Evolutionary conservation across 30 jellyfish, hydroid and myxozoan species (phyloP).

Genomic region (Hydra vulgaris): DNA sequence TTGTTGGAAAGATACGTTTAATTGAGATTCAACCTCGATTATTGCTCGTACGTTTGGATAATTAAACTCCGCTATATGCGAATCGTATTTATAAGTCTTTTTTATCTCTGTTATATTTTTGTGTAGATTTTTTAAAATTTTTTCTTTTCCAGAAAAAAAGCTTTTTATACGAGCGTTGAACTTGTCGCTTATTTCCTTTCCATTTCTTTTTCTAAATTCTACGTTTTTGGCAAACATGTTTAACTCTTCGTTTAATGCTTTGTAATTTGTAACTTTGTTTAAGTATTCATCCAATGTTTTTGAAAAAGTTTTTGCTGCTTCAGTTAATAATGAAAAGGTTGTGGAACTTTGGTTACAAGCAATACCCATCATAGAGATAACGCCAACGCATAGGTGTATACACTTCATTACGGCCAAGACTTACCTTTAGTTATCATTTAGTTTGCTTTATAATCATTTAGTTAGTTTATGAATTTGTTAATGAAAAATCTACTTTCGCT

Average conservation of each 20-base stretch:
- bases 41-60: constrained; percentile 34
- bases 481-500: too few species aligned
- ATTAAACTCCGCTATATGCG: constrained; percentile 18
- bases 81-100: not conserved
- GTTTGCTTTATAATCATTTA: too few species aligned
- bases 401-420: too few species aligned
- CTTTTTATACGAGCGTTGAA: not conserved
- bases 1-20: not conserved
- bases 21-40: constrained; percentile 6
- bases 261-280: not conserved
- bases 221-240: not conserved
- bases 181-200: not conserved
- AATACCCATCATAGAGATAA: not conserved
- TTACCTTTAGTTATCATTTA: too few species aligned
- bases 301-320: not conserved
- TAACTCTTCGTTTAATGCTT: not conserved
- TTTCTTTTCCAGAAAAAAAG: not conserved
- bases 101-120: not conserved
- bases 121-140: too few species aligned
- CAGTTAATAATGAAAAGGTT: not conserved
- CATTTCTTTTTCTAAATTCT: not conserved
- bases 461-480: too few species aligned
- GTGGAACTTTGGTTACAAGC: not conserved
- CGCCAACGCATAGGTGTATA: not conserved
- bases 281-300: not conserved